Percentiles rank a stretch among this genome's conserved stretches.
Conservation (phyloP, 2,797 vertebrate genomes). For the Tympanoctomys barrerae region DNA sequence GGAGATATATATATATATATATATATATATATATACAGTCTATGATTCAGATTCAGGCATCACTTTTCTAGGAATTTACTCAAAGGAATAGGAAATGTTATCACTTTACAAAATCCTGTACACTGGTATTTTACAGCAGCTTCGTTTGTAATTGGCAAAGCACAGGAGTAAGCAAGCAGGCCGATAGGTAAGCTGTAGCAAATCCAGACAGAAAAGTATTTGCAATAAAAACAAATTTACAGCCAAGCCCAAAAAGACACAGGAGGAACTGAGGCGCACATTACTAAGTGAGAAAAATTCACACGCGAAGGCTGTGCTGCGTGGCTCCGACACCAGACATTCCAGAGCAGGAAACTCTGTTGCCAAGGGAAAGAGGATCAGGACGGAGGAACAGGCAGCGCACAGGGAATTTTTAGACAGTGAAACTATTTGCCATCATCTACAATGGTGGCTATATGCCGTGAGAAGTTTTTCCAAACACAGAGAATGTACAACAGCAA, state of each 20-base stretch:
- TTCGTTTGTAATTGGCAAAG: not conserved
- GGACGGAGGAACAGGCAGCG: not conserved
- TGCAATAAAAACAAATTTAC: not conserved
- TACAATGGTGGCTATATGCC: not conserved
- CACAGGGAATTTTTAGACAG: not conserved
- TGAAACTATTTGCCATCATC: not conserved
- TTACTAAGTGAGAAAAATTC: not conserved
- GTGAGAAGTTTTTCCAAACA: not conserved
- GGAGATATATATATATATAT: not conserved
- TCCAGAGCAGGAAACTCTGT: not conserved
- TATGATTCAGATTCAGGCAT: not conserved
- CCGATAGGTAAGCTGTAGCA: not conserved
- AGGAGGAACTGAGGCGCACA: not conserved
- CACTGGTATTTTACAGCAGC: not conserved
- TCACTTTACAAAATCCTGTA: not conserved
- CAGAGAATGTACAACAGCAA: not conserved
- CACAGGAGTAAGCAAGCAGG: not conserved
- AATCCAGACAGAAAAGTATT: not conserved
- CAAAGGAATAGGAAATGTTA: not conserved
- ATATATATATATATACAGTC: too few species aligned
- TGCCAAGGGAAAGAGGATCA: not conserved
- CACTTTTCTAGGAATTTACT: not conserved
- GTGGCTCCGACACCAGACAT: not conserved
- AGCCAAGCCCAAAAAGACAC: not conserved
- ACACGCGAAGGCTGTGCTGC: not conserved